Percentiles rank a stretch among this genome's conserved stretches.
Evolutionary conservation across 37 sponge, comb jelly and placozoan species (phyloP).

Genomic region (Ianthella basta): DNA sequence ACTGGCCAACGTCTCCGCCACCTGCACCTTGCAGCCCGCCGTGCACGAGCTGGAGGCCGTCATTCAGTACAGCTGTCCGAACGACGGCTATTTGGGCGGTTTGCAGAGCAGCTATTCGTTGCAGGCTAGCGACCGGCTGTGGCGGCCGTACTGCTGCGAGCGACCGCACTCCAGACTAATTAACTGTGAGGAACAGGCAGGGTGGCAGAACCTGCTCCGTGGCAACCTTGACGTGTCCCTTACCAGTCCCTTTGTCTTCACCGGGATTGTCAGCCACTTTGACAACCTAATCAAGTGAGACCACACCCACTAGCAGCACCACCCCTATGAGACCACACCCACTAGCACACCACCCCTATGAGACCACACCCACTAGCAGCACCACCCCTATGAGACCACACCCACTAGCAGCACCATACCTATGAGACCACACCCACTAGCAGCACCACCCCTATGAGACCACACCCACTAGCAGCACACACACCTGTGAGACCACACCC

Average conservation of each 20-base stretch:
- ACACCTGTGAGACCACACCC: not conserved
- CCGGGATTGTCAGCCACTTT: constrained; percentile 68
- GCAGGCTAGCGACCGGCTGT: constrained; percentile 51
- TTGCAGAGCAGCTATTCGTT: constrained; percentile 45
- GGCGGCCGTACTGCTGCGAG: constrained; percentile 77
- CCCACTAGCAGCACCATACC: not conserved
- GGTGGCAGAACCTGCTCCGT: constrained; percentile 56
- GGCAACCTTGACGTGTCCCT: constrained; percentile 49
- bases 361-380: not conserved
- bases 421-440: not conserved
- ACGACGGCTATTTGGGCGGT: constrained; percentile 64
- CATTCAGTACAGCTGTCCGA: constrained; percentile 63
- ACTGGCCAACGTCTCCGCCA: constrained; percentile 50
- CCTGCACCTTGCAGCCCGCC: constrained; percentile 62
- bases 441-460: too few relatives aligned
- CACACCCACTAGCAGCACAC: not conserved
- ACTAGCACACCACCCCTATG: too few relatives aligned
- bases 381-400: too few relatives aligned
- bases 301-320: not conserved
- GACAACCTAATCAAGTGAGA: constrained; percentile 47
- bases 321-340: too few relatives aligned
- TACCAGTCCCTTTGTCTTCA: constrained; percentile 34
- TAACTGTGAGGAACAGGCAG: constrained; percentile 44
- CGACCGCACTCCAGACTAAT: constrained; percentile 61
- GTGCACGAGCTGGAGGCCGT: constrained; percentile 34